Percentiles rank a stretch among this genome's conserved stretches.
Conservation (phyloP, 2,113 vertebrate species). For the Hoplias malabaricus region DNA sequence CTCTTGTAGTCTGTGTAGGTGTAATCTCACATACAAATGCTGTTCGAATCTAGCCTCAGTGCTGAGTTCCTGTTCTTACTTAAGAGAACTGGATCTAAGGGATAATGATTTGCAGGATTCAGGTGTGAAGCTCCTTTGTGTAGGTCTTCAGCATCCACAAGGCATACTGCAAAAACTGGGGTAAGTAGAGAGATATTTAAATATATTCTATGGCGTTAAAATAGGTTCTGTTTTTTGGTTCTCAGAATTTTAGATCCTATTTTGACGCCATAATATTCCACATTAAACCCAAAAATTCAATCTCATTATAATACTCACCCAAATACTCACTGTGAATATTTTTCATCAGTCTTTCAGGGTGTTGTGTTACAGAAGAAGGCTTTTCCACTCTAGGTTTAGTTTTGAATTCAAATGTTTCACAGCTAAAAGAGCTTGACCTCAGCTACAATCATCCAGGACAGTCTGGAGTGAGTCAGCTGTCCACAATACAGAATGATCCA, state of each 20-base stretch:
- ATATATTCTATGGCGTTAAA: too few species aligned
- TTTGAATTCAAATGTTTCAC: slow-evolving; percentile 28
- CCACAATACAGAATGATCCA: slow-evolving; percentile 34
- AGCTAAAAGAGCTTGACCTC: slow-evolving; percentile 53
- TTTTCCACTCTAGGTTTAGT: slow-evolving; percentile 21
- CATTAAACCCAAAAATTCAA: too few species aligned
- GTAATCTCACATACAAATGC: slow-evolving; percentile 39
- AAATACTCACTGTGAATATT: too few species aligned
- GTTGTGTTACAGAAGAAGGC: slow-evolving; percentile 33
- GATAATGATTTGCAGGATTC: slow-evolving; percentile 32
- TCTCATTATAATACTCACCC: too few species aligned
- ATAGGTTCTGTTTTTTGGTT: too few species aligned
- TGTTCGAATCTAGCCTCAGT: slow-evolving; percentile 46
- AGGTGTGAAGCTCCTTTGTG: slow-evolving; percentile 27
- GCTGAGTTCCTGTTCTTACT: slow-evolving; percentile 21
- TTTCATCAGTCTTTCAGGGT: slow-evolving; percentile 42
- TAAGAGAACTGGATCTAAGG: slow-evolving; percentile 26
- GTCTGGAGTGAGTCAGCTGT: slow-evolving; percentile 44
- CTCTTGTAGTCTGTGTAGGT: slow-evolving; percentile 39
- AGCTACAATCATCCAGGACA: slow-evolving; percentile 53
- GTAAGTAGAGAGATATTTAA: slow-evolving; percentile 10
- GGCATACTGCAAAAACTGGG: slow-evolving; percentile 28
- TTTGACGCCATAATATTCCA: too few species aligned
- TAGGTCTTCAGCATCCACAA: slow-evolving; percentile 10
- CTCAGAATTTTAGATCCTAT: too few species aligned